Conservation (phyloP, 1,140 invertebrate species). For the Trichoplusia ni region DNA sequence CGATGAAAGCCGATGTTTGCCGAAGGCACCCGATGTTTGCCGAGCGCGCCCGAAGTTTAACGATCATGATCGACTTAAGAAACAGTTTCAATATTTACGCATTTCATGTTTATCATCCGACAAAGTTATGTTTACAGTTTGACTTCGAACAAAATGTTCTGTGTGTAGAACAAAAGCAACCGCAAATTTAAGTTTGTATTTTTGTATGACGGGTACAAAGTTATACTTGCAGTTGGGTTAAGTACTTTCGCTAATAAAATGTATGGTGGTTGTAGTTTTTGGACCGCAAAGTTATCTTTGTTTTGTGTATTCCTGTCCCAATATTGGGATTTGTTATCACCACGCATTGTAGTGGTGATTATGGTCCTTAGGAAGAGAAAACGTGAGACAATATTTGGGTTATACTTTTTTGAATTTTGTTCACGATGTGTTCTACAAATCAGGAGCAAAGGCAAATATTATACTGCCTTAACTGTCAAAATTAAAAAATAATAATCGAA, state of each 20-base stretch:
- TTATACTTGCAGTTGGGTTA: not conserved
- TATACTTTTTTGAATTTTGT: constrained; percentile 2
- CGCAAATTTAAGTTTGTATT: not conserved
- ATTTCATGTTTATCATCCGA: constrained; percentile 18
- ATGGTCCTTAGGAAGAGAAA: not conserved
- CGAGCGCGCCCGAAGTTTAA: constrained; percentile 40
- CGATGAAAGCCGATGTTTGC: constrained; percentile 37
- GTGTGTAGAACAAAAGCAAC: not conserved
- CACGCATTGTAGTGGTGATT: constrained; percentile 3
- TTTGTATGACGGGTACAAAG: constrained; percentile 1
- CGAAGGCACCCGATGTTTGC: constrained; percentile 42
- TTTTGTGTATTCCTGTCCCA: not conserved
- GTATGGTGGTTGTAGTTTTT: not conserved
- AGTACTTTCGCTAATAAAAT: not conserved
- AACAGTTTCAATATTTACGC: constrained; percentile 34
- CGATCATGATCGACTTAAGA: constrained; percentile 47
- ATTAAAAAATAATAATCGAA: no score
- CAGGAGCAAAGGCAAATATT: no score
- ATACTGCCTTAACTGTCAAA: no score
- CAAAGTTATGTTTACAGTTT: constrained; percentile 23
- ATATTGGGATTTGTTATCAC: constrained; percentile 13
- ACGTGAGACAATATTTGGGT: constrained; percentile 7
- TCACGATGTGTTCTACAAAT: constrained; percentile 2
- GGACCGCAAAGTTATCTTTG: constrained; percentile 25
- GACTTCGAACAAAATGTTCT: not conserved